Evolutionary conservation across 2,113 vertebrate genomes (phyloP).

Genomic region (Progne subis): DNA sequence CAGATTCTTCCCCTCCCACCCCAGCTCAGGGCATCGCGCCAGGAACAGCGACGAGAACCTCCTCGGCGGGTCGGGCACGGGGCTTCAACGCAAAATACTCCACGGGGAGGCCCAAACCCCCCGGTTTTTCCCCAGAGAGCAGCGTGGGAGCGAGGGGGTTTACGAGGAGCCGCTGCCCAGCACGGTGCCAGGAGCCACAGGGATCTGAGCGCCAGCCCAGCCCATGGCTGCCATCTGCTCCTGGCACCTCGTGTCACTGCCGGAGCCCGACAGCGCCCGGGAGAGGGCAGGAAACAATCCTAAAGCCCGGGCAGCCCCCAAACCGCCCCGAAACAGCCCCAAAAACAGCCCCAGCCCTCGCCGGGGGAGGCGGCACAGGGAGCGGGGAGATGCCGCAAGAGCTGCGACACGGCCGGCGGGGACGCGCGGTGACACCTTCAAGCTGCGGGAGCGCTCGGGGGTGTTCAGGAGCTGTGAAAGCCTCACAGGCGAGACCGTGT

Average conservation of each 20-base stretch:
- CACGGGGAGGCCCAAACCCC: accelerated
- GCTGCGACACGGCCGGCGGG: background rate
- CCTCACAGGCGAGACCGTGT: accelerated
- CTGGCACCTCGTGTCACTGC: background rate
- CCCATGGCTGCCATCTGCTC: constrained; percentile 62
- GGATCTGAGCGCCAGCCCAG: constrained; percentile 8
- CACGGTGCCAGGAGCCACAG: constrained; percentile 39
- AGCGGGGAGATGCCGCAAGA: background rate
- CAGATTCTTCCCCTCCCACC: accelerated
- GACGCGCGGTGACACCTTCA: accelerated
- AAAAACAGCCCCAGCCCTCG: no score
- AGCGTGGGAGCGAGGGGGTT: background rate
- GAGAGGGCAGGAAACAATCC: background rate
- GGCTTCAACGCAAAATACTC: background rate
- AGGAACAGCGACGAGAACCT: accelerated
- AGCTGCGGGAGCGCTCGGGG: background rate
- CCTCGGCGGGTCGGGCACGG: accelerated
- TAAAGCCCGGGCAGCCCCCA: background rate
- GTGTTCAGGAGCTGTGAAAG: background rate
- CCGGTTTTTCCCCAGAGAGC: background rate
- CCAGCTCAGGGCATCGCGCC: background rate
- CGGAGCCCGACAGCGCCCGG: background rate
- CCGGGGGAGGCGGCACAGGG: background rate
- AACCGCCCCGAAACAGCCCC: background rate
- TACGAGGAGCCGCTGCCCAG: constrained; percentile 39